Evolutionary conservation across 2,888 invertebrate genomes (phyloP).

Genomic region (Drosophila yooni): DNA sequence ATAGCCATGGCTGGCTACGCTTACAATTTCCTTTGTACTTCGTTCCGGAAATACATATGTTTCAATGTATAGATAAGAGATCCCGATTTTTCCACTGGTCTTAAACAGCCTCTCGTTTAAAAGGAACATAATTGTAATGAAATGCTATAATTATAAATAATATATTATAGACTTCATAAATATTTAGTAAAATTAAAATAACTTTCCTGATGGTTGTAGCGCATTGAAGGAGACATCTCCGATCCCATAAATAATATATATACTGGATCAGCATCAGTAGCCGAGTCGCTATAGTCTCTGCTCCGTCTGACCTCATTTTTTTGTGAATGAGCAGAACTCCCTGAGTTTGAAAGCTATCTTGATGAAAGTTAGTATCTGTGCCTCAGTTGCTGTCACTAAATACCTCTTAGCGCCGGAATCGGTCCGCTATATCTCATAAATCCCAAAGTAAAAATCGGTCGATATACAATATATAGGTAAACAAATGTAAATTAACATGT

Average conservation of each 20-base stretch:
- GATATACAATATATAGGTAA: background rate
- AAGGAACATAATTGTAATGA: background rate
- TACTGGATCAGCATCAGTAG: background rate
- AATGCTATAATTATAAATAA: background rate
- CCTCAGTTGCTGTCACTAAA: background rate
- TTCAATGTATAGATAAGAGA: background rate
- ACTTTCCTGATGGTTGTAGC: background rate
- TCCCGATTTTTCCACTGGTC: background rate
- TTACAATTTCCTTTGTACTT: conserved; percentile 25
- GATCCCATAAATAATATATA: background rate
- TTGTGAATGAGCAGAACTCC: background rate
- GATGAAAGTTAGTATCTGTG: background rate
- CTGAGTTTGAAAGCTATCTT: background rate
- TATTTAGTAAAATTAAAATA: background rate
- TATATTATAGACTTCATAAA: background rate
- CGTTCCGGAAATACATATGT: conserved; percentile 11
- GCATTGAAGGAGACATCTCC: background rate
- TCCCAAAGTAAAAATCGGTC: background rate
- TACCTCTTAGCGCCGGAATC: background rate
- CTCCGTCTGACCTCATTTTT: background rate
- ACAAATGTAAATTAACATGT: background rate
- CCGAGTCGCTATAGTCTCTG: background rate
- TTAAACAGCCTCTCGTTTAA: background rate
- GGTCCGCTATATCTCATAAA: background rate
- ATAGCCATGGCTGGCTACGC: conserved; percentile 33